Evolutionary conservation across 2,888 invertebrate genomes (phyloP).

Genomic region (Drosophila vallismaia): DNA sequence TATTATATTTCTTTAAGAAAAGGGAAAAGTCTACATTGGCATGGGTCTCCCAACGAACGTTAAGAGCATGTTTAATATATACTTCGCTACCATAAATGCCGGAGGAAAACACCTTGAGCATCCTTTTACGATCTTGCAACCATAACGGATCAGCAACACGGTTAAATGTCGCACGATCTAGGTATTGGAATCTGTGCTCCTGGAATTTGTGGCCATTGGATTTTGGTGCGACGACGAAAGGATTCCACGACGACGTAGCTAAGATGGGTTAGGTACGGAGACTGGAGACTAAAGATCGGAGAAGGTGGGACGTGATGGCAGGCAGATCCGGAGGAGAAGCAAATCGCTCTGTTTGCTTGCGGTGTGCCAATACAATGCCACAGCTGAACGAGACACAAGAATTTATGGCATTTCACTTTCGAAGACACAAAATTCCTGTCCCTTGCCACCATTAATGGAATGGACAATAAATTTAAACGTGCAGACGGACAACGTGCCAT

Average conservation of each 20-base stretch:
- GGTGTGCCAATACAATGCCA: conserved; percentile 61
- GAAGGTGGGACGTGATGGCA: conserved; percentile 5
- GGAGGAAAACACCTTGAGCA: conserved; percentile 63
- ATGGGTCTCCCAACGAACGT: background rate
- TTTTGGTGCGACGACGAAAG: conserved; percentile 24
- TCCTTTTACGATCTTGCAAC: conserved; percentile 78
- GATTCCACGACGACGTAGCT: conserved; percentile 44
- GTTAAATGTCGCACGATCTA: conserved; percentile 69
- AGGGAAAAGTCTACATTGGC: too few species aligned
- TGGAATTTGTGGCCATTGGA: conserved; percentile 66
- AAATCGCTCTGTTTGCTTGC: conserved; percentile 66
- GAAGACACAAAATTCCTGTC: conserved; percentile 75
- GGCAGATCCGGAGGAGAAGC: conserved; percentile 44
- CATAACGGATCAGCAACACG: conserved; percentile 56
- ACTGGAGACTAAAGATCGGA: background rate
- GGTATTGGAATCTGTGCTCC: conserved; percentile 59
- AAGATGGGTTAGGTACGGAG: background rate
- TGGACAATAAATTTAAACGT: conserved; percentile 77
- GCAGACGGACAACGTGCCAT: conserved; percentile 76
- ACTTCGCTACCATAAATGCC: conserved; percentile 3
- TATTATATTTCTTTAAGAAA: background rate
- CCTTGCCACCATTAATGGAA: conserved; percentile 77
- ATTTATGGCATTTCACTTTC: conserved; percentile 79
- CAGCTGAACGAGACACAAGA: conserved; percentile 66
- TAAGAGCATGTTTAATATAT: background rate